Evolutionary conservation across 1,140 invertebrate genomes (phyloP).

Genomic region (Conus ventricosus): DNA sequence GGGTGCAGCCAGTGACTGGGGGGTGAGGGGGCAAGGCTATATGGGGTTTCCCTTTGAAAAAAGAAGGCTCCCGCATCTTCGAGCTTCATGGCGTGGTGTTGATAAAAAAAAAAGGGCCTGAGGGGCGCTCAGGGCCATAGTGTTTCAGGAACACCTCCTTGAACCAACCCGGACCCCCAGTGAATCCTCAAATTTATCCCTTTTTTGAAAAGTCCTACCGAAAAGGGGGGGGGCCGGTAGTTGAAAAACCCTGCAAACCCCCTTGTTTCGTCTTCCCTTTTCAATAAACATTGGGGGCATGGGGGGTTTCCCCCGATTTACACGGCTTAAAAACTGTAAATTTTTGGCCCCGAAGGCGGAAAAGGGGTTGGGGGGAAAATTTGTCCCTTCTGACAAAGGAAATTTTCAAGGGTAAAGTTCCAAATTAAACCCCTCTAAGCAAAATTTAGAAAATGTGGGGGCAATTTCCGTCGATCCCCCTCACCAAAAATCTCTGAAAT

Average conservation of each 20-base stretch:
- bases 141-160: constrained; percentile 44
- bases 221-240: constrained; percentile 17
- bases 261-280: constrained; percentile 44
- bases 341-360: too few relatives aligned
- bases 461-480: too few relatives aligned
- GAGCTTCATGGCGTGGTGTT: constrained; percentile 41
- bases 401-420: too few relatives aligned
- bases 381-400: too few relatives aligned
- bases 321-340: too few relatives aligned
- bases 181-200: constrained; percentile 44
- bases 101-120: constrained; percentile 44
- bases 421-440: too few relatives aligned
- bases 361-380: too few relatives aligned
- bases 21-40: constrained; percentile 59
- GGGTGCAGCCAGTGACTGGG: constrained; percentile 52
- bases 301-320: too few relatives aligned
- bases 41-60: constrained; percentile 31
- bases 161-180: constrained; percentile 42
- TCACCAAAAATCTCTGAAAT: too few relatives aligned
- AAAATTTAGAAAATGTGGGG: too few relatives aligned
- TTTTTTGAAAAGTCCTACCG: constrained; percentile 41
- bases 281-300: constrained; percentile 47
- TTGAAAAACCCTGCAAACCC: constrained; percentile 38
- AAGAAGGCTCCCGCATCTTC: constrained; percentile 31
- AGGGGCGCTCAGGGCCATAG: constrained; percentile 38